These are phyloP conservation scores for Xenops minutus DNA, from an alignment of 2,797 vertebrate genomes.

Conservation along the genomic window DNA sequence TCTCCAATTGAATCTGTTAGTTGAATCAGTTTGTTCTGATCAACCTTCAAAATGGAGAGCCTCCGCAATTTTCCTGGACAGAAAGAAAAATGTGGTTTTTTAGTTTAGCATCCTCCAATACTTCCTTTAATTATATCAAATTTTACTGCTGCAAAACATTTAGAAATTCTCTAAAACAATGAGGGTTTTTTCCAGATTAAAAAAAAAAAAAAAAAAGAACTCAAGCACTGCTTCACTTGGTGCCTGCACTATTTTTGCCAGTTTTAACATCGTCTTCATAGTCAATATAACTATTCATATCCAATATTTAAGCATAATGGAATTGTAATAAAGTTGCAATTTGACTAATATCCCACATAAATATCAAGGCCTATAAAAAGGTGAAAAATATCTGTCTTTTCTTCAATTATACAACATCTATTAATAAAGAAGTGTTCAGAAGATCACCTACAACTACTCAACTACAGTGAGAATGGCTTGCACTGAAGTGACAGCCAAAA, in stretches of 20 bases:
- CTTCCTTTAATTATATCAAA: background rate
- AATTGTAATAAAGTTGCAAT: background rate
- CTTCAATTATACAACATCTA: background rate
- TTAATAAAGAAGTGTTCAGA: background rate
- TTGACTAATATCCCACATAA: background rate
- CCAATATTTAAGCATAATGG: background rate
- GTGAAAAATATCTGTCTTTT: background rate
- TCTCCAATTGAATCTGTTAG: constrained; percentile 92
- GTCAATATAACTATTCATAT: background rate
- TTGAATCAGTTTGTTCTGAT: constrained; percentile 90
- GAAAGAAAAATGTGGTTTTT: background rate
- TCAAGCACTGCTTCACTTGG: background rate
- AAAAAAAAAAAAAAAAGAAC: background rate
- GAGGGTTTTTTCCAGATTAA: background rate
- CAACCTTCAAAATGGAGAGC: constrained; percentile 93
- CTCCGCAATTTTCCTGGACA: constrained; percentile 86
- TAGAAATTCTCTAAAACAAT: background rate
- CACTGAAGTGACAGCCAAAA: background rate
- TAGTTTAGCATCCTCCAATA: background rate
- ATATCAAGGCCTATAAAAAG: background rate
- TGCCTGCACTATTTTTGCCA: background rate
- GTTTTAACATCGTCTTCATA: background rate
- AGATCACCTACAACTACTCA: background rate
- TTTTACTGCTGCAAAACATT: background rate
- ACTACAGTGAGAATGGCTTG: background rate